Evolutionary conservation across 2,888 invertebrate species (phyloP).

Genomic region (Pollenia griseotomentosa): DNA sequence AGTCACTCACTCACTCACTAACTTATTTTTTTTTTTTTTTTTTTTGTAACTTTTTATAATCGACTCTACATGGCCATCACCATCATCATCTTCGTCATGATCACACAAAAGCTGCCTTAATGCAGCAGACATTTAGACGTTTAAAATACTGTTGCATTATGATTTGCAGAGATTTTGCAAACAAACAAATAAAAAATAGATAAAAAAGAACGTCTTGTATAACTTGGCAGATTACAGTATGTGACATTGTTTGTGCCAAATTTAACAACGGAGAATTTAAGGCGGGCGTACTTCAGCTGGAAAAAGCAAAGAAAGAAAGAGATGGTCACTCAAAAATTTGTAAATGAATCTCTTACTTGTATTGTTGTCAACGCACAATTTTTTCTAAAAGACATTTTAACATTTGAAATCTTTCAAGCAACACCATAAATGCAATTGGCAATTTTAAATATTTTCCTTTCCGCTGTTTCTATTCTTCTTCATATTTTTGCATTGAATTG

Average conservation of each 20-base stretch:
- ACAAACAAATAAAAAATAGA: not conserved
- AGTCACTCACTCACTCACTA: constrained; percentile 27
- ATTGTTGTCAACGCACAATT: constrained; percentile 76
- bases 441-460: constrained; percentile 69
- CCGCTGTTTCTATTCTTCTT: not conserved
- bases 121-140: constrained; percentile 68
- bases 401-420: constrained; percentile 63
- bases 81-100: constrained; percentile 32
- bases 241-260: constrained; percentile 61
- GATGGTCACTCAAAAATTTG: constrained; percentile 76
- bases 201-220: constrained; percentile 32
- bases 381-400: constrained; percentile 20
- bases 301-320: not conserved
- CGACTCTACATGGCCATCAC: constrained; percentile 59
- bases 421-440: constrained; percentile 64
- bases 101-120: constrained; percentile 58
- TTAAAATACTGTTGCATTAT: constrained; percentile 66
- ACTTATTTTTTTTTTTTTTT: constrained; percentile 13
- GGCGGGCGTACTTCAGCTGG: constrained; percentile 20
- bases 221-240: constrained; percentile 58
- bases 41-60: not conserved
- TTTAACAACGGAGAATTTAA: constrained; percentile 10
- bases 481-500: not conserved
- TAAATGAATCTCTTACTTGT: constrained; percentile 79
- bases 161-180: constrained; percentile 59